Evolutionary conservation across 2,888 invertebrate species (phyloP).

Genomic region (Watsonalla cultraria): DNA sequence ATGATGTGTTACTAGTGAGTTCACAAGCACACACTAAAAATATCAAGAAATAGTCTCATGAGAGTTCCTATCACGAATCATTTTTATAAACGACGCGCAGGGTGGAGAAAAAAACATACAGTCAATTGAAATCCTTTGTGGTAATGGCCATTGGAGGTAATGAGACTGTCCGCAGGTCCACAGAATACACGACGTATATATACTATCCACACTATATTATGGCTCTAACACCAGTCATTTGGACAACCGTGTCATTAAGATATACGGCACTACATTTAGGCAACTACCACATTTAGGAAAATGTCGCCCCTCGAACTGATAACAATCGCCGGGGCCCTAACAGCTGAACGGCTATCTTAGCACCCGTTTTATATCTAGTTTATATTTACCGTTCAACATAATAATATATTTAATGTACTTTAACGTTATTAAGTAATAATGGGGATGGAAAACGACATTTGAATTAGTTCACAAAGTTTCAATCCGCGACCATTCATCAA

Average conservation of each 20-base stretch:
- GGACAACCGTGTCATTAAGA: slow-evolving; percentile 5
- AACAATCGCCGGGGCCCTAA: slow-evolving; percentile 3
- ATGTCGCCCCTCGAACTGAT: slow-evolving; percentile 7
- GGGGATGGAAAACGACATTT: neutral
- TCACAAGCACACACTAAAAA: no score
- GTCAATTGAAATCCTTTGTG: no score
- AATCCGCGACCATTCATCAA: neutral
- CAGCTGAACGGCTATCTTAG: slow-evolving; percentile 3
- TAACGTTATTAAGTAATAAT: neutral
- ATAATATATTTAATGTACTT: no score
- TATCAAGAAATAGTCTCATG: no score
- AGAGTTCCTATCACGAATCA: no score
- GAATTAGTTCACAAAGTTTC: neutral
- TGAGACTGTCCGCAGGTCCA: no score
- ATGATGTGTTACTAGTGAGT: no score
- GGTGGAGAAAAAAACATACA: no score
- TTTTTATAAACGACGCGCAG: no score
- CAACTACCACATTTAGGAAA: slow-evolving; percentile 4
- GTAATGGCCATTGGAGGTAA: no score
- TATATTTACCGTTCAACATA: neutral
- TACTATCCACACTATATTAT: no score
- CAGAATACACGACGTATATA: no score
- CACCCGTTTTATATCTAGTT: neutral
- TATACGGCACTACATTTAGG: slow-evolving; percentile 3
- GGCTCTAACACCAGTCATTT: neutral